Conservation (phyloP, 2,797 vertebrate species). For the Pelodytes ibericus region DNA sequence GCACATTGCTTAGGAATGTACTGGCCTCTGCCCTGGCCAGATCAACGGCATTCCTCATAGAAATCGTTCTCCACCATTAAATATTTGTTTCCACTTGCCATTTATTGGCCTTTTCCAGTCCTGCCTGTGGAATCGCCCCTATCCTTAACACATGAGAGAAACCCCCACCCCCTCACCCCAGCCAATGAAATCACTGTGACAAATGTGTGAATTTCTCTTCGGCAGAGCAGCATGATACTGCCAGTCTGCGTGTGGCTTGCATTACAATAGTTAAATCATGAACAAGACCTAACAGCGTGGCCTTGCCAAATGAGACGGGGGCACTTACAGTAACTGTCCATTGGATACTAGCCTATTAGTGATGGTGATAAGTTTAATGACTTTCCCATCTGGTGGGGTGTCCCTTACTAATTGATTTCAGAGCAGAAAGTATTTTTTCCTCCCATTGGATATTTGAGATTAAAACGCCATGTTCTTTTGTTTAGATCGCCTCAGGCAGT, state of each 20-base stretch:
- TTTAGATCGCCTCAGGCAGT: neutral
- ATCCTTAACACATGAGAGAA: neutral
- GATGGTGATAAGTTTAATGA: conserved; percentile 67
- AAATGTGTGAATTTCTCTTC: conserved; percentile 63
- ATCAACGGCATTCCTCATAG: conserved; percentile 55
- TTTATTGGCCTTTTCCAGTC: conserved; percentile 55
- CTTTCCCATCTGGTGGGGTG: conserved; percentile 61
- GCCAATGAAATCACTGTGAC: conserved; percentile 54
- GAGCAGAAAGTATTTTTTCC: conserved; percentile 59
- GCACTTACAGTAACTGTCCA: conserved; percentile 63
- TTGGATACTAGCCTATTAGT: conserved; percentile 67
- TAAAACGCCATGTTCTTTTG: conserved; percentile 39
- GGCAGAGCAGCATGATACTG: conserved; percentile 37
- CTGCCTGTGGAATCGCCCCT: conserved; percentile 46
- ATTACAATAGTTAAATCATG: conserved; percentile 61
- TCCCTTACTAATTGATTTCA: conserved; percentile 63
- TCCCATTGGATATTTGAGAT: conserved; percentile 59
- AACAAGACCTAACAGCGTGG: conserved; percentile 57
- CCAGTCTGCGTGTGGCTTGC: conserved; percentile 48
- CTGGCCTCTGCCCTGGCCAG: conserved; percentile 45
- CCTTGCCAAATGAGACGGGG: conserved; percentile 60
- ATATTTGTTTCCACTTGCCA: conserved; percentile 52
- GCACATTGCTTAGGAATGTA: conserved; percentile 56
- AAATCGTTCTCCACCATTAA: conserved; percentile 56
- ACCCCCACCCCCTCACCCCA: conserved; percentile 2